These are phyloP conservation scores for Cacoxenus indagator DNA, from an alignment of 2,888 invertebrate species.

Conservation along the genomic window DNA sequence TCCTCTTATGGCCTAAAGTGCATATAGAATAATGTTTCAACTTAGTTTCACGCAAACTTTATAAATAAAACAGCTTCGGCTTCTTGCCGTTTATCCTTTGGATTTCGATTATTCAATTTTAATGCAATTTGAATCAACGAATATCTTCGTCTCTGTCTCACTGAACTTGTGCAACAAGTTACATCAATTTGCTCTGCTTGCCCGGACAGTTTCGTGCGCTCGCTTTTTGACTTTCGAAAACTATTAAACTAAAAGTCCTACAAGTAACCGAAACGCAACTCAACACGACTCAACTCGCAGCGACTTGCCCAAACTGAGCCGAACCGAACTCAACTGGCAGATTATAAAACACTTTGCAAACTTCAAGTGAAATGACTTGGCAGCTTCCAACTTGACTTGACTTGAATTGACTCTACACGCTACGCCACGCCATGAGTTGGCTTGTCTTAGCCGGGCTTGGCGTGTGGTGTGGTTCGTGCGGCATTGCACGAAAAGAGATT, in stretches of 20 bases:
- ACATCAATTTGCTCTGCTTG: no score
- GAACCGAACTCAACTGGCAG: constrained; percentile 47
- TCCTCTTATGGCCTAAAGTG: no score
- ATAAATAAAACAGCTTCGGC: neutral
- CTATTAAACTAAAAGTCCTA: constrained; percentile 54
- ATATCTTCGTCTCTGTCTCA: no score
- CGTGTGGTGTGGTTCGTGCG: neutral
- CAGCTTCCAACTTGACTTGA: constrained; percentile 1
- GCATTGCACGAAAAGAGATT: neutral
- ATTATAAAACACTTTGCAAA: constrained; percentile 54
- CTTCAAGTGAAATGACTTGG: constrained; percentile 19
- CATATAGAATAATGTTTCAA: neutral
- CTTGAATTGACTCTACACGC: neutral
- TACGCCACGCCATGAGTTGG: neutral
- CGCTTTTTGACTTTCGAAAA: constrained; percentile 36
- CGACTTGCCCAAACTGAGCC: neutral
- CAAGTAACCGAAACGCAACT: constrained; percentile 25
- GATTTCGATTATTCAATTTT: constrained; percentile 42
- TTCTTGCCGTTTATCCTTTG: constrained; percentile 36
- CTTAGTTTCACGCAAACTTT: neutral
- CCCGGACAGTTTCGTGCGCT: neutral
- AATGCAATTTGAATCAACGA: no score
- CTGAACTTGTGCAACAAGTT: no score
- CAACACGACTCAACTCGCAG: constrained; percentile 10
- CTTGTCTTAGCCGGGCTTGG: neutral